phyloP scores from a whole-genome alignment of 2,797 vertebrate genomes.

The Acridotheres tristis region DNA sequence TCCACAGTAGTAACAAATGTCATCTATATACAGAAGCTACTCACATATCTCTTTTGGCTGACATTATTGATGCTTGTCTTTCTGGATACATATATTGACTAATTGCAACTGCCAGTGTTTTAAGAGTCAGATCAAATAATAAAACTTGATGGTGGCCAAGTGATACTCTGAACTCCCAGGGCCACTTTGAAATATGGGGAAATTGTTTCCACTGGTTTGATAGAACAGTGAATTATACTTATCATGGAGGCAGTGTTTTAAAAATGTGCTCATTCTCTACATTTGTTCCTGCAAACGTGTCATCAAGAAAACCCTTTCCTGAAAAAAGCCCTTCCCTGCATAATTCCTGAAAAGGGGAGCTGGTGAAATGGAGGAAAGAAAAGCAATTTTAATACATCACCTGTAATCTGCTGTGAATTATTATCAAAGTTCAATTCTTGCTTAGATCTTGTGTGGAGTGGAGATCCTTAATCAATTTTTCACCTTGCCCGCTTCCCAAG shows the following conservation, averaged over 20 bases:
- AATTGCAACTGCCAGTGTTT: conserved; percentile 41
- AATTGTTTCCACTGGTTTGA: background rate
- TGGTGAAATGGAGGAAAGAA: background rate
- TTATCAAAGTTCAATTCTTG: background rate
- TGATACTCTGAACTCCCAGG: background rate
- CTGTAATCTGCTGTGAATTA: background rate
- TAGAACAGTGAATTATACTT: background rate
- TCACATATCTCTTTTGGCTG: conserved; percentile 71
- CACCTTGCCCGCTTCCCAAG: background rate
- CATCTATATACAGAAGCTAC: conserved; percentile 74
- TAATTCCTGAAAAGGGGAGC: background rate
- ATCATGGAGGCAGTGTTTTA: background rate
- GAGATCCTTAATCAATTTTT: background rate
- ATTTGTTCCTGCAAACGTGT: background rate
- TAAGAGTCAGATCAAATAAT: conserved; percentile 53
- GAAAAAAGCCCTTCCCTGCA: background rate
- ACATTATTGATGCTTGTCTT: conserved; percentile 68
- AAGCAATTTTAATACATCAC: background rate
- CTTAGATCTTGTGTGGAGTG: background rate
- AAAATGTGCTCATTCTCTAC: background rate
- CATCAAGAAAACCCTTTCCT: background rate
- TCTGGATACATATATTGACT: conserved; percentile 54
- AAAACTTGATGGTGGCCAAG: conserved; percentile 7
- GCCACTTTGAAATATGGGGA: background rate
- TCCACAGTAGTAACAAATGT: conserved; percentile 68